Conservation (phyloP, 2,888 invertebrate species). For the Drosophila algonquin region DNA sequence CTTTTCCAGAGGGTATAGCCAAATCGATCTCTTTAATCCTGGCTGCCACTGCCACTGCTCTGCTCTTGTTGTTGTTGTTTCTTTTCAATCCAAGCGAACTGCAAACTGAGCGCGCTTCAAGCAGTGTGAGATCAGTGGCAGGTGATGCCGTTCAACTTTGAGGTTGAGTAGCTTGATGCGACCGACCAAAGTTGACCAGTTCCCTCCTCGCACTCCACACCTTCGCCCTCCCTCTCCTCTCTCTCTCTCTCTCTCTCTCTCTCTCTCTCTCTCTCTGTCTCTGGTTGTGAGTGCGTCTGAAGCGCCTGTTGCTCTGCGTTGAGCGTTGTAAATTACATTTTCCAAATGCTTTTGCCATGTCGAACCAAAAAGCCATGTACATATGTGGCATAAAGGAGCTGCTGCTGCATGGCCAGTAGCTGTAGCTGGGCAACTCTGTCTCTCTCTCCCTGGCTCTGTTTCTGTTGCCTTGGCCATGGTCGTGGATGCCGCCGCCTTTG, state of each 20-base stretch:
- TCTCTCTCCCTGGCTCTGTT: not conserved
- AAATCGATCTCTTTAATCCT: constrained; percentile 2
- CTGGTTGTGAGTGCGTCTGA: constrained; percentile 44
- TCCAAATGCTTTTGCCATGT: constrained; percentile 81
- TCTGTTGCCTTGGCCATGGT: constrained; percentile 4
- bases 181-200: constrained; percentile 48
- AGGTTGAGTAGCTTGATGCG: constrained; percentile 54
- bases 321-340: constrained; percentile 81
- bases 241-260: constrained; percentile 12
- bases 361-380: constrained; percentile 76
- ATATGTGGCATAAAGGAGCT: constrained; percentile 68
- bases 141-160: constrained; percentile 61
- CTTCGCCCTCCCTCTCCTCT: constrained; percentile 21
- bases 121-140: constrained; percentile 72
- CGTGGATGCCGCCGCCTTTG: constrained; percentile 20
- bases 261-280: constrained; percentile 20
- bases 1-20: constrained; percentile 15
- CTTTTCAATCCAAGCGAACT: constrained; percentile 28
- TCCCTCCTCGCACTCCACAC: constrained; percentile 14
- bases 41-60: constrained; percentile 1
- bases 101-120: constrained; percentile 21
- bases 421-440: constrained; percentile 3
- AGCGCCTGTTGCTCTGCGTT: constrained; percentile 25
- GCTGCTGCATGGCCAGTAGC: constrained; percentile 10
- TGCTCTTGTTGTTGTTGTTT: constrained; percentile 9